phyloP scores from a whole-genome alignment of 2,797 vertebrate genomes.

The Babyrousa celebensis region DNA sequence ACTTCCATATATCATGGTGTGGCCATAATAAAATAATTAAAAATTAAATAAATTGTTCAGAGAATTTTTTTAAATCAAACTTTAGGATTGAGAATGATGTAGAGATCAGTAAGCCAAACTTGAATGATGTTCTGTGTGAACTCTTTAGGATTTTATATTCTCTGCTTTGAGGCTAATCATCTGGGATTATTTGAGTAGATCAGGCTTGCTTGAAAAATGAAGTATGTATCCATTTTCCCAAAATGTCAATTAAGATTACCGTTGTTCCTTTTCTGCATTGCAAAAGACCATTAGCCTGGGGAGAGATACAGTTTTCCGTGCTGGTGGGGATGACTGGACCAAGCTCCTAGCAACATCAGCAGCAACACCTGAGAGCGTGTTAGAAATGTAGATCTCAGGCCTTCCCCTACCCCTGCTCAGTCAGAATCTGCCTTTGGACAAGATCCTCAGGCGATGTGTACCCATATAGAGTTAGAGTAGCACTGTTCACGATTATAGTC shows the following conservation, averaged over 20 bases:
- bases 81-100: not conserved
- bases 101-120: not conserved
- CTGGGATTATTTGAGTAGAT: slow-evolving; percentile 32
- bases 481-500: not conserved
- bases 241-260: not conserved
- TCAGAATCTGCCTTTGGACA: slow-evolving; percentile 65
- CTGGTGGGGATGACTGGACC: not conserved
- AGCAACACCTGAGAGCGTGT: slow-evolving; percentile 11
- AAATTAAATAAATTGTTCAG: not conserved
- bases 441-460: slow-evolving; percentile 1
- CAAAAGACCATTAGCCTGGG: not conserved
- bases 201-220: slow-evolving; percentile 48
- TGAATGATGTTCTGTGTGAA: not conserved
- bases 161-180: slow-evolving; percentile 31
- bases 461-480: not conserved
- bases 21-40: too few species aligned
- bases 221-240: slow-evolving; percentile 34
- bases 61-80: not conserved
- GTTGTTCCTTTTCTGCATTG: slow-evolving; percentile 39
- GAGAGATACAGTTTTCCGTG: slow-evolving; percentile 46
- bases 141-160: slow-evolving; percentile 33
- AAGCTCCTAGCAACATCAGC: slow-evolving; percentile 12
- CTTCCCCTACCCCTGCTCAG: not conserved
- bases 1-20: too few species aligned
- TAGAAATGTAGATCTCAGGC: slow-evolving; percentile 22